Base-by-base conservation (phyloP, 2,888 invertebrate species). In the Diploptera punctata region DNA sequence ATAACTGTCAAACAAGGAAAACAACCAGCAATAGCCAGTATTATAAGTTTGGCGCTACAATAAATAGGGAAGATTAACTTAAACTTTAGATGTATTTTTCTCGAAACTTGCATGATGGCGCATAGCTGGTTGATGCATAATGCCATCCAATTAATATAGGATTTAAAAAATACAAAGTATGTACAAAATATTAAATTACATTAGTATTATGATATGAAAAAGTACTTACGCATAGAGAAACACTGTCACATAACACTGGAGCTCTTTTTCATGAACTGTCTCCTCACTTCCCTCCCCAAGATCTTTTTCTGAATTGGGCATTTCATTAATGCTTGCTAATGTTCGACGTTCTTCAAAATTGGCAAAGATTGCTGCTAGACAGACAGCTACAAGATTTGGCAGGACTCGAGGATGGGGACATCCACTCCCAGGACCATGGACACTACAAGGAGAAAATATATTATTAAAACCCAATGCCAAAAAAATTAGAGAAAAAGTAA, bases 351-450 rank as follows among this genome's bases (percentile, higher is more conserved):
- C 73, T 78, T 86, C 86, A 78, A 86, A 86, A 68, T 84, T 81
- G 67, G 83, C 81, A 79, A 88, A 89, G 76, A 90, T 86, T 19
- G 93, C 92, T 29, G 92, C 91, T 10, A 93, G 86, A 76, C 92
- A 92, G 16, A 92, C 91, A 0, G 93, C 91, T 1, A 92, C 91
- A 52, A 93, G 86, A 84, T 94, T 94, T 10, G 92, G 93, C 67
- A 93, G 87, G 1, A 94, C 91, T 69, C 93, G 86, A 0, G 93
- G 93, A 81, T 93, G 93, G 1, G 93, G 93, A 81, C 93, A 93
- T 44, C 87, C 84, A 78, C 91, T 89, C 72, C 88, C 87, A 21
- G 86, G 85, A 4, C 93, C 93, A 82, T 93, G 93, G 78, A 92
- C 87, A 78, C 90, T 89, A 73, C n/a, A n/a, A n/a, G n/a, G n/a